A percentile compares a stretch with the other conserved stretches of the same genome.
Evolutionary conservation across 2,888 invertebrate species (phyloP).

Genomic region (Trilocha varians): DNA sequence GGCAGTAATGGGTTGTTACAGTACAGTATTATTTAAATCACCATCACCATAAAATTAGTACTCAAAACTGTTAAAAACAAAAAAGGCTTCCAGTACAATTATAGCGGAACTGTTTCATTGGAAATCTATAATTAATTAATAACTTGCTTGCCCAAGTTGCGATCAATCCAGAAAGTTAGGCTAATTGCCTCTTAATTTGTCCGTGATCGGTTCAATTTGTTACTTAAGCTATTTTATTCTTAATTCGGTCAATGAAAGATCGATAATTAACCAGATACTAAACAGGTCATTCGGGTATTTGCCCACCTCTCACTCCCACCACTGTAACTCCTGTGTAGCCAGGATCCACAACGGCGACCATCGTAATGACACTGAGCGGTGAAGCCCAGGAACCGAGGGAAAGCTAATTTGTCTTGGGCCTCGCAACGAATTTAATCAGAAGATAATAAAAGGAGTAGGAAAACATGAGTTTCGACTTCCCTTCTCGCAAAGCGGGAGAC

Average conservation of each 20-base stretch:
- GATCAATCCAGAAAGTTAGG: conserved; percentile 29
- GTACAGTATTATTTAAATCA: too few relatives aligned
- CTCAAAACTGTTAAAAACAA: neutral
- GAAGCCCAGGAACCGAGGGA: too few relatives aligned
- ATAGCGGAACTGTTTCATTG: neutral
- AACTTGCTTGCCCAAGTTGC: conserved; percentile 20
- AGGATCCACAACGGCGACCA: too few relatives aligned
- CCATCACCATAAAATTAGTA: neutral
- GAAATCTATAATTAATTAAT: conserved; percentile 24
- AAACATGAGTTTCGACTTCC: too few relatives aligned
- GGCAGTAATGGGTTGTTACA: too few relatives aligned
- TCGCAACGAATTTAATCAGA: too few relatives aligned
- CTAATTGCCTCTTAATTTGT: conserved; percentile 31
- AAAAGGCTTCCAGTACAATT: neutral
- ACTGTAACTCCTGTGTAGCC: too few relatives aligned
- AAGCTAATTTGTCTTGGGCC: too few relatives aligned
- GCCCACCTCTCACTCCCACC: neutral
- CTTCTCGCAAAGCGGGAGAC: too few relatives aligned
- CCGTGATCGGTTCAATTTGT: conserved; percentile 29
- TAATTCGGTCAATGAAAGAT: conserved; percentile 12
- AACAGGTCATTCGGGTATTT: neutral
- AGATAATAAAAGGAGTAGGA: too few relatives aligned
- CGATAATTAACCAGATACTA: neutral
- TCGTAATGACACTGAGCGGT: too few relatives aligned
- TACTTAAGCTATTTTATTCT: conserved; percentile 28